phyloP scores from a whole-genome alignment of 1,140 invertebrate species.

The Pissodes strobi region DNA sequence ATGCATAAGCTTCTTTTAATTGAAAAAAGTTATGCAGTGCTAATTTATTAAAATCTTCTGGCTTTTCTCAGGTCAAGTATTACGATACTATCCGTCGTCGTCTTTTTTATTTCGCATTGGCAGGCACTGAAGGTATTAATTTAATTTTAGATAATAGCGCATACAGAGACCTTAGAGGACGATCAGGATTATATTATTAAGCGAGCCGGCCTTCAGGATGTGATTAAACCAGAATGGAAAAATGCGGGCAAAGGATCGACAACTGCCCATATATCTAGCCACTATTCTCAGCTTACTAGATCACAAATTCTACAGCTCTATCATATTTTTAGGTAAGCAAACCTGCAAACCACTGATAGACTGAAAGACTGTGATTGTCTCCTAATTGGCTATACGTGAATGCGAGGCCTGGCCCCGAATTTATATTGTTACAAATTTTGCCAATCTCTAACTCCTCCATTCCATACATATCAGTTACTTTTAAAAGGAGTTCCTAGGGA shows the following conservation, averaged over 20 bases:
- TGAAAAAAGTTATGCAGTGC: too few relatives aligned
- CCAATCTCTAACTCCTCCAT: too few relatives aligned
- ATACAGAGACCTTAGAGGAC: constrained; percentile 86
- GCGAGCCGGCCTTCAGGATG: constrained; percentile 71
- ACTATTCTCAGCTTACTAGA: constrained; percentile 75
- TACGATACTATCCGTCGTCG: too few relatives aligned
- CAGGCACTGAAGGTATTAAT: too few relatives aligned
- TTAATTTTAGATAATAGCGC: constrained; percentile 72
- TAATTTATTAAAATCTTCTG: too few relatives aligned
- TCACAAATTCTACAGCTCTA: constrained; percentile 78
- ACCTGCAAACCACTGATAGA: background rate
- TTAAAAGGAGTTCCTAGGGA: too few relatives aligned
- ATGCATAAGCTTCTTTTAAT: too few relatives aligned
- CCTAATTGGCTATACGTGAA: too few relatives aligned
- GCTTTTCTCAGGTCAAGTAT: background rate
- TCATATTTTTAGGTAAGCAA: constrained; percentile 73
- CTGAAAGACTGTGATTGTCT: constrained; percentile 26
- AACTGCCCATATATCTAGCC: constrained; percentile 69
- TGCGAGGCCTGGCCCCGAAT: too few relatives aligned
- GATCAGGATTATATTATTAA: constrained; percentile 85
- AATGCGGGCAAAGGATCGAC: constrained; percentile 77
- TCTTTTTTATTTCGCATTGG: too few relatives aligned
- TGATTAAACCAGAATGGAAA: constrained; percentile 80
- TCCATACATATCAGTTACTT: too few relatives aligned
- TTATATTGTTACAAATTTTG: too few relatives aligned